These are phyloP conservation scores for Hestina assimilis DNA, from an alignment of 1,140 invertebrate genomes.

Conservation along the genomic window DNA sequence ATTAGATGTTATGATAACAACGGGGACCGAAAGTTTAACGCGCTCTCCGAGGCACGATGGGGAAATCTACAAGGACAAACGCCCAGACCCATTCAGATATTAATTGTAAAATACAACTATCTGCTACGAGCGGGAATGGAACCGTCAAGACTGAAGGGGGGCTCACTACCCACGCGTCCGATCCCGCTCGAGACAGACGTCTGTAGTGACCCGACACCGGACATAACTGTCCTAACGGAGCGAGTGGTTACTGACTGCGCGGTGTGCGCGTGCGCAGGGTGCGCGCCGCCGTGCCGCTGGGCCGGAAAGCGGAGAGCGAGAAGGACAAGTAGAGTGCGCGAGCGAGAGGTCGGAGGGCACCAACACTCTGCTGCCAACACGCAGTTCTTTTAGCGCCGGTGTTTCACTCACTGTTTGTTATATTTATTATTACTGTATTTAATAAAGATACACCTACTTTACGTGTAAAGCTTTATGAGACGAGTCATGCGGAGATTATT, in stretches of 20 bases:
- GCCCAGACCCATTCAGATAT: no score
- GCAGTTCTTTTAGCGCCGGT: conserved; percentile 30
- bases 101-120: not conserved
- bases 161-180: no score
- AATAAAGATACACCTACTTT: conserved; percentile 61
- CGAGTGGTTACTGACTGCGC: no score
- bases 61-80: no score
- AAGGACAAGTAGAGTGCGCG: conserved; percentile 87
- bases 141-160: no score
- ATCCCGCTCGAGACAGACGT: no score
- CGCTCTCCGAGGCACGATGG: no score
- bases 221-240: no score
- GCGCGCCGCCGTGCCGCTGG: conserved; percentile 93
- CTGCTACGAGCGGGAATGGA: not conserved
- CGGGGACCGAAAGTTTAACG: no score
- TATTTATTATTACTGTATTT: conserved; percentile 68
- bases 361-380: conserved; percentile 12
- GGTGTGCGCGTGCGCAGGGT: conserved; percentile 84
- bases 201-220: no score
- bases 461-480: conserved; percentile 77
- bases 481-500: conserved; percentile 74
- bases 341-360: conserved; percentile 19
- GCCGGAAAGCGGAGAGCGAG: conserved; percentile 89
- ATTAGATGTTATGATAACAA: no score
- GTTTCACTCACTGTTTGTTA: conserved; percentile 64